These are phyloP conservation scores for Pherbina coryleti DNA, from an alignment of 2,888 invertebrate genomes.

Conservation along the genomic window DNA sequence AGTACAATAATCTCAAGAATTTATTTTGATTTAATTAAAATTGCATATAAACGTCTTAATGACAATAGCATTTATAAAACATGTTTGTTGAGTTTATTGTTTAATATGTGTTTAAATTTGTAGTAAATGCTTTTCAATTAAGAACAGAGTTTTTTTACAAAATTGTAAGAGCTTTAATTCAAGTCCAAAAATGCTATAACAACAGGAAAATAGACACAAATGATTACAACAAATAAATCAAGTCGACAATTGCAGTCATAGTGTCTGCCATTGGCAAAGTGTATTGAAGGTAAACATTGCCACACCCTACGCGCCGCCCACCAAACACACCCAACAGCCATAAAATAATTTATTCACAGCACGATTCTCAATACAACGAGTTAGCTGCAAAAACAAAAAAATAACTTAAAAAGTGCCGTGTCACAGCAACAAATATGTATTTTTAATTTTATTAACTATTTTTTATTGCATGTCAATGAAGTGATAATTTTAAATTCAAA, in stretches of 20 bases:
- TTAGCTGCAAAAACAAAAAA: neutral
- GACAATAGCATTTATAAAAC: too few species aligned
- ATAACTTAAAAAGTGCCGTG: neutral
- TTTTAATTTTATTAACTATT: conserved; percentile 19
- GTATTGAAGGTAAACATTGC: neutral
- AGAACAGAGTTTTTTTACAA: too few species aligned
- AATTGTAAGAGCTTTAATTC: too few species aligned
- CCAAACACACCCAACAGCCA: neutral
- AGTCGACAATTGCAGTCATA: neutral
- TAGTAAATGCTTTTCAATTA: too few species aligned
- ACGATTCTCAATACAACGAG: neutral
- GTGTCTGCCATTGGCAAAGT: neutral
- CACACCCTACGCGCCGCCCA: neutral
- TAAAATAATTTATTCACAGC: neutral
- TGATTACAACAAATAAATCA: conserved; percentile 2
- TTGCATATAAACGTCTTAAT: too few species aligned
- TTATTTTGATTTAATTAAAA: too few species aligned
- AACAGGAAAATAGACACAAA: neutral
- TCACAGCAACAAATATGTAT: neutral
- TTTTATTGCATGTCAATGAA: conserved; percentile 22
- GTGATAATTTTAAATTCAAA: neutral
- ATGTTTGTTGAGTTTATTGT: too few species aligned
- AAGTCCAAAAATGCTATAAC: neutral
- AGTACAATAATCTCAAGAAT: too few species aligned
- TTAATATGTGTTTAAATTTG: too few species aligned